phyloP scores from a whole-genome alignment of 2,888 invertebrate genomes.

The Hemicrepidius hirtus region DNA sequence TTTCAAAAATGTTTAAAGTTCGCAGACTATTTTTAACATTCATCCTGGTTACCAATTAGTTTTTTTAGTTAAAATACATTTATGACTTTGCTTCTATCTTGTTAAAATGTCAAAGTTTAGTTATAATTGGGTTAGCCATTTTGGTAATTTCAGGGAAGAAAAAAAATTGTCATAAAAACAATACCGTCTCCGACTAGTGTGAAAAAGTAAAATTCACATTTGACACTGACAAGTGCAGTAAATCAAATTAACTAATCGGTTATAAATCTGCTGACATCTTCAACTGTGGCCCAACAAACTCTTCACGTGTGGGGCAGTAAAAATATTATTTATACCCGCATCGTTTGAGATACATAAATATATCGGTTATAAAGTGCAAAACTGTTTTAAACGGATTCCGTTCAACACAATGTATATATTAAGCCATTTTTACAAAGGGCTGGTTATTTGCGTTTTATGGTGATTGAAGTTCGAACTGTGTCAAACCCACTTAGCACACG shows the following conservation, averaged over 20 bases:
- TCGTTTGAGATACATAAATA: slow-evolving; percentile 42
- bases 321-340: slow-evolving; percentile 43
- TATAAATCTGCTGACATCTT: slow-evolving; percentile 14
- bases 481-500: slow-evolving; percentile 69
- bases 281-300: slow-evolving; percentile 12
- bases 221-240: slow-evolving; percentile 1
- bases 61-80: no score
- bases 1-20: no score
- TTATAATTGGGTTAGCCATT: no score
- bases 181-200: no score
- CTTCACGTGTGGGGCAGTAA: slow-evolving; percentile 30
- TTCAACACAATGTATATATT: slow-evolving; percentile 60
- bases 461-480: slow-evolving; percentile 70
- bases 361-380: slow-evolving; percentile 39
- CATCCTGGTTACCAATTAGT: no score
- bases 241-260: slow-evolving; percentile 32
- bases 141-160: no score
- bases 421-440: slow-evolving; percentile 67
- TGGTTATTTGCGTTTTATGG: slow-evolving; percentile 67
- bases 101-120: no score
- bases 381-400: slow-evolving; percentile 41
- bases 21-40: no score
- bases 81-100: no score
- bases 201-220: background rate
- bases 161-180: no score